Base-by-base conservation (phyloP, 2,113 vertebrate genomes). In the Baryphthengus martii region DNA sequence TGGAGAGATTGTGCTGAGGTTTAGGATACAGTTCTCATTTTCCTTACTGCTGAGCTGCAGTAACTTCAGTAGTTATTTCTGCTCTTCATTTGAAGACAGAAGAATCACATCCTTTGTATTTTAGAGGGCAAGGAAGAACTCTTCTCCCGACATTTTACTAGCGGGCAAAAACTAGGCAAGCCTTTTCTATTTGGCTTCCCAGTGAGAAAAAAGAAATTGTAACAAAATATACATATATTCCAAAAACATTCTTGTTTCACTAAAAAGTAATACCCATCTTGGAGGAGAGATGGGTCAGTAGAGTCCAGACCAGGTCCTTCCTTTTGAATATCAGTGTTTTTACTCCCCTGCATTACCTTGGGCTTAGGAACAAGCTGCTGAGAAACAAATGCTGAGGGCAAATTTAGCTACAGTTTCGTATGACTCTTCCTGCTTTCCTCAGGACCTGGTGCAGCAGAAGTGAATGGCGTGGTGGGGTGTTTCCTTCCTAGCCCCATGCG, bases 1-100 rank as follows among this genome's bases (percentile, higher is more conserved):
- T 89, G 29, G 71, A 79, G 73, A 73, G 81, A 85, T 66, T 2
- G 5, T 49, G 47, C 63, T 93, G 85, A 91, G 42, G 62, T 91
- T 95, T 93, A 83, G 87, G 85, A 89, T 66, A 31, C 42, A 33
- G 28, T 80, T 96, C 74, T 93, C 25, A 56, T 91, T 93, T 94
- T 89, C 50, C 67, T 70, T 45, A 17, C 71, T 70, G 58, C 58
- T 77, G 68, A 90, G 79, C 63, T 88, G 85, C 40, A 45, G 77
- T 82, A 65, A 56, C 29, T 79, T 87, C 81, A 89, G 40, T 45
- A 66, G 58, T 45, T 94, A 83, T 53, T 94, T 91, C 73, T 94
- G 49, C 40, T 82, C 16, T 79, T 90, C 19, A 29, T 81, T 72
- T 91, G 21, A 53, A 55, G 65, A 37, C 10, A 73, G 42, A 82